Evolutionary conservation across 2,888 invertebrate genomes (phyloP).

Genomic region (Philonicus albiceps): DNA sequence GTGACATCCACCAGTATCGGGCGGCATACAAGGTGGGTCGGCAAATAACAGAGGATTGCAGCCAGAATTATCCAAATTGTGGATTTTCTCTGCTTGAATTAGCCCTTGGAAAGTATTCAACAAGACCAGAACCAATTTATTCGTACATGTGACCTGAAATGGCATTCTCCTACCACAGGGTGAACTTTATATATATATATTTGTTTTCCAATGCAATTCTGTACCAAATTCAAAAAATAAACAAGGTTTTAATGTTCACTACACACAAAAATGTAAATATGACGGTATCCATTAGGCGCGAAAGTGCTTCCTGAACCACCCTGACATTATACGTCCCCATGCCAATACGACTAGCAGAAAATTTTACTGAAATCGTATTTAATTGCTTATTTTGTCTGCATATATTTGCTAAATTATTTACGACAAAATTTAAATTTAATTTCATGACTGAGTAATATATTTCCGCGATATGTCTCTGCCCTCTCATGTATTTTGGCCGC

Average conservation of each 20-base stretch:
- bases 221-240: background rate
- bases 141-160: conserved; percentile 11
- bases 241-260: background rate
- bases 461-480: background rate
- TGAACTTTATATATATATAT: background rate
- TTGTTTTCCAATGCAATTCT: background rate
- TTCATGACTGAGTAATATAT: background rate
- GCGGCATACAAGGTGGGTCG: conserved; percentile 69
- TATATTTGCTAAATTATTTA: conserved; percentile 11
- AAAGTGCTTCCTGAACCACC: background rate
- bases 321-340: background rate
- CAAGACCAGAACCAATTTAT: conserved; percentile 36
- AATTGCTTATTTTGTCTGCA: conserved; percentile 15
- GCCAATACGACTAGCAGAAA: background rate
- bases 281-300: background rate
- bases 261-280: background rate
- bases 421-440: conserved; percentile 9
- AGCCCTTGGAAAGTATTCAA: conserved; percentile 68
- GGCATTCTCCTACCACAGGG: background rate
- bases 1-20: conserved; percentile 72
- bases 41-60: conserved; percentile 64
- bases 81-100: conserved; percentile 76
- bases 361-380: background rate
- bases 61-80: conserved; percentile 68
- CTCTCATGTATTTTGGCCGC: background rate